These are phyloP conservation scores for Xestia xanthographa DNA, from an alignment of 2,888 invertebrate genomes.

Conservation along the genomic window DNA sequence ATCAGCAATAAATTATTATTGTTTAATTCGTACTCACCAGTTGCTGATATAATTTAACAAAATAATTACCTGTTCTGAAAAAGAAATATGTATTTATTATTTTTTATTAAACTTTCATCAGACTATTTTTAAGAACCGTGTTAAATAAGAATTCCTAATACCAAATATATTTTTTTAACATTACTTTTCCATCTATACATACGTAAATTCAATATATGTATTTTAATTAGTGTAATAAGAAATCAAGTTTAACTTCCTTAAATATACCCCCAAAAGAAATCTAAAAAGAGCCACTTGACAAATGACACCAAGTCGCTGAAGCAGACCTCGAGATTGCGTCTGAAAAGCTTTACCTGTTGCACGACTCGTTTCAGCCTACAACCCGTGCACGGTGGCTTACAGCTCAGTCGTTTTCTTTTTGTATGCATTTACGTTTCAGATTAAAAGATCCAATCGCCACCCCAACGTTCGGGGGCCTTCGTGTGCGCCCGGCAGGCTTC, in stretches of 20 bases:
- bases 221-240: not conserved
- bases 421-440: conserved; percentile 90
- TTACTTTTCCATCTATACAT: not conserved
- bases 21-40: conserved; percentile 76
- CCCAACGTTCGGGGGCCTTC: conserved; percentile 81
- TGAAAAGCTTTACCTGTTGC: conserved; percentile 86
- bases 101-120: not conserved
- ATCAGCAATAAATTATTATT: conserved; percentile 82
- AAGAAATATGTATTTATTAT: conserved; percentile 1
- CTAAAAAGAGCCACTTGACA: conserved; percentile 36
- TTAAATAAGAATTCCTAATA: not conserved
- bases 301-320: conserved; percentile 32
- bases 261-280: conserved; percentile 8
- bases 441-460: conserved; percentile 90
- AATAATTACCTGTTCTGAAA: not conserved
- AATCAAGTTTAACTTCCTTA: not conserved
- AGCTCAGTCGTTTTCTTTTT: conserved; percentile 86
- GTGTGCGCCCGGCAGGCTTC: conserved; percentile 80
- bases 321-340: conserved; percentile 42
- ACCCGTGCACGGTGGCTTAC: conserved; percentile 82
- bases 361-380: conserved; percentile 74
- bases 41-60: conserved; percentile 71
- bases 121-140: not conserved
- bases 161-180: not conserved
- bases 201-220: not conserved